Conservation (phyloP, 2,888 invertebrate genomes). For the Parasteatoda lunata region DNA sequence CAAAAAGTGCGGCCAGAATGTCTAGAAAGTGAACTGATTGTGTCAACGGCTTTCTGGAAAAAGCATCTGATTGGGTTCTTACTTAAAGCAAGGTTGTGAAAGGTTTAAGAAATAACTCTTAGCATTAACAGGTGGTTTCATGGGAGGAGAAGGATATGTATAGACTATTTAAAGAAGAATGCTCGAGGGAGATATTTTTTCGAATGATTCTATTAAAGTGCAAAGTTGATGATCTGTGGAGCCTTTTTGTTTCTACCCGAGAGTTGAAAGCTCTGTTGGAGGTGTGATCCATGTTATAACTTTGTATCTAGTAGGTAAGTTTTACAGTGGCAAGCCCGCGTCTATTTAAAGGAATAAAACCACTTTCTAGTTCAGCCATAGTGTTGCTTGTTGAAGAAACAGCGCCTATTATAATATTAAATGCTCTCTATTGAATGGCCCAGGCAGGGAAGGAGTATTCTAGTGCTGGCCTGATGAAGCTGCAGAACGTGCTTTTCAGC, state of each 20-base stretch:
- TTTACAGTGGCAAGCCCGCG: constrained; percentile 3
- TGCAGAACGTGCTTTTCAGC: not conserved
- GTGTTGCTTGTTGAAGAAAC: not conserved
- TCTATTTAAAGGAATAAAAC: not conserved
- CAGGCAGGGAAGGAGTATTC: constrained; percentile 1
- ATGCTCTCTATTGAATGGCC: not conserved
- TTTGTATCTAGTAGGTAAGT: not conserved
- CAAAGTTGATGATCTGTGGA: constrained; percentile 16
- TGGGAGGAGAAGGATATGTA: not conserved
- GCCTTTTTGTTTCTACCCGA: not conserved
- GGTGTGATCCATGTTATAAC: not conserved
- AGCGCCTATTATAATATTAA: not conserved
- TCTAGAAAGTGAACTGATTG: not conserved
- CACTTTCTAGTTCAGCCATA: not conserved
- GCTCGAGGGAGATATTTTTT: not conserved
- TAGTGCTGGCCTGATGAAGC: not conserved
- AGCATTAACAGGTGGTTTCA: not conserved
- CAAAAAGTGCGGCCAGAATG: not conserved
- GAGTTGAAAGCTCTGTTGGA: not conserved
- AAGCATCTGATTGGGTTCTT: not conserved
- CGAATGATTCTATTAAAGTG: constrained; percentile 5
- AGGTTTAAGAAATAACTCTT: not conserved
- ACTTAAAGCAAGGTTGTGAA: not conserved
- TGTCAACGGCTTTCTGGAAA: not conserved
- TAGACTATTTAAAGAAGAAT: not conserved